These are phyloP conservation scores for Spea bombifrons DNA, from an alignment of 2,113 vertebrate species.

Conservation along the genomic window DNA sequence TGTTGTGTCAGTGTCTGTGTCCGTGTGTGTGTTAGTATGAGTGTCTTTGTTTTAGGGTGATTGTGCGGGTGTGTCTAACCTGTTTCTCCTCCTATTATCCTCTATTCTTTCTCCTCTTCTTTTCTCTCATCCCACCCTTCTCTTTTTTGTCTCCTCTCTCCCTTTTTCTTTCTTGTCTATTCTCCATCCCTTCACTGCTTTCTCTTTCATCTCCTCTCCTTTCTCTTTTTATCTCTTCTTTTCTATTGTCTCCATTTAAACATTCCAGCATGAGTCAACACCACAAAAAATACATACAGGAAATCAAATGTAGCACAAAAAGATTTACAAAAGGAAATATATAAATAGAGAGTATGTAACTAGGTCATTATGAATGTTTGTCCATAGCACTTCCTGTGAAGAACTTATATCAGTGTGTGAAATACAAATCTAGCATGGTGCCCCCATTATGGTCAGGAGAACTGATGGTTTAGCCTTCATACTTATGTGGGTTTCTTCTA, in stretches of 20 bases:
- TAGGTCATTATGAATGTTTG: slow-evolving; percentile 30
- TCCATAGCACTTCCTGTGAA: slow-evolving; percentile 24
- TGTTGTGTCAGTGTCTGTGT: neutral
- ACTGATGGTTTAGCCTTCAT: too few species aligned
- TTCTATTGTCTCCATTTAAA: neutral
- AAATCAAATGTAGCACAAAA: slow-evolving; percentile 34
- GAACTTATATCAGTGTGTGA: neutral
- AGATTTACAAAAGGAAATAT: slow-evolving; percentile 16
- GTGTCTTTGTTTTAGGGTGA: neutral
- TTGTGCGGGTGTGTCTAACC: neutral
- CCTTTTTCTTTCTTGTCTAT: too few species aligned
- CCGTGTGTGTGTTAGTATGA: neutral
- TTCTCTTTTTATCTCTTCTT: too few species aligned
- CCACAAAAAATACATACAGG: slow-evolving; percentile 44
- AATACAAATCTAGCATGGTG: neutral
- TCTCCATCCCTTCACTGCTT: too few species aligned
- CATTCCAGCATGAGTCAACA: slow-evolving; percentile 37
- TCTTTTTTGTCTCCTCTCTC: too few species aligned
- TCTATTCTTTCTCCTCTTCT: too few species aligned
- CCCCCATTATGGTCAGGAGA: too few species aligned
- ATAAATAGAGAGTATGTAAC: neutral
- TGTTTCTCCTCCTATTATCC: too few species aligned
- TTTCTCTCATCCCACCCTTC: too few species aligned
- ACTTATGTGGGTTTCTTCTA: too few species aligned
- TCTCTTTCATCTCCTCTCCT: too few species aligned